Evolutionary conservation across 2,797 vertebrate genomes (phyloP), one percentile per base, ranked within the genome.

Genomic region (Protonibea diacanthus): DNA sequence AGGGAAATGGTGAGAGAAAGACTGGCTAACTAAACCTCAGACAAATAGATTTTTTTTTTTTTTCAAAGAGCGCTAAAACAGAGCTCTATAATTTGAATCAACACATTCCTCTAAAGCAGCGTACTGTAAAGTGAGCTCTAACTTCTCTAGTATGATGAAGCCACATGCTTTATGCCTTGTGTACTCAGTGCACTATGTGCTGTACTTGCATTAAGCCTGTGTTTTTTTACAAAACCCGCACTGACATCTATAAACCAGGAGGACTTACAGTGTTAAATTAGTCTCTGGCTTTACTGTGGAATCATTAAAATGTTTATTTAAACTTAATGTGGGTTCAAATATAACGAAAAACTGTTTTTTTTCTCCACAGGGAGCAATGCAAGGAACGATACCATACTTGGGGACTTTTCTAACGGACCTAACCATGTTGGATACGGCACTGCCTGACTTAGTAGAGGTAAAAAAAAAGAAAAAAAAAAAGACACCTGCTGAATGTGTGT

Each of bases 391-490:
- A 49, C 98, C 98, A 0, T 99, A 98, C 86, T 90, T 99, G 78
- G 98, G 98, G 49, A 98, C 97, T 12, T 99, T 99, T 84, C 93
- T 99, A 21, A 98, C 97, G 0, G 97, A 99, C 81, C 93, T 99
- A 67, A 96, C 97, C 86, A 99, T 98, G 98, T 89, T 99, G n/a
- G 97, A 99, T 82, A 97, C 97, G 0, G 98, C 98, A 14, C 95
- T 97, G 45, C 97, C 97, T 25, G 97, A 99, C 86, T 89, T 95
- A n/a, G 92, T 96, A 0, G 97, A 99, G 96, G 97, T 99, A 83
- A 90, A 86, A 71, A 52, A 27, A 48, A 48, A 9, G 4, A 3
- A 86, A 71, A 52, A 27, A 48, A 48, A 9, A 5, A 3, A 11
- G 61, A 55, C 82, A 80, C 82, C 86, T 85, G 56, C 70, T 60